Percentiles rank a stretch among this genome's conserved stretches.
phyloP scores from a whole-genome alignment of 2,888 invertebrate species.

The Eupithecia tripunctaria region DNA sequence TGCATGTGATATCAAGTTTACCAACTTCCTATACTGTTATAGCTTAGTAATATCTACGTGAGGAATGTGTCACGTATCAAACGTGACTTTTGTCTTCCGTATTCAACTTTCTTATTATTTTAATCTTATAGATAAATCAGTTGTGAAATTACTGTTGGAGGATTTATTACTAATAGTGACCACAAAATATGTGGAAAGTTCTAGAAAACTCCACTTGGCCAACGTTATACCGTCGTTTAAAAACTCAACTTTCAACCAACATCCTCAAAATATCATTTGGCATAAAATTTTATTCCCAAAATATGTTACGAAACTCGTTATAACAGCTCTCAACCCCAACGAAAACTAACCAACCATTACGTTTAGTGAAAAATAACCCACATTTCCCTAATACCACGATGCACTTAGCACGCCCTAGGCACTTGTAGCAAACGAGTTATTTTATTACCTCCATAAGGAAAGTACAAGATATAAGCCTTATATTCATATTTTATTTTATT shows the following conservation, averaged over 20 bases:
- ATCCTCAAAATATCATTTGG: background rate
- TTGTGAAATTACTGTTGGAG: too few species aligned
- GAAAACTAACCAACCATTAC: constrained; percentile 19
- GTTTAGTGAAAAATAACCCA: constrained; percentile 49
- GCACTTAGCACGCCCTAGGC: constrained; percentile 57
- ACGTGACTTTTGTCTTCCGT: too few species aligned
- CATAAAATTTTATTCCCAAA: background rate
- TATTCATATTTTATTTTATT: constrained; percentile 38
- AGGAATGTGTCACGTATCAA: too few species aligned
- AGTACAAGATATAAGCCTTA: constrained; percentile 35
- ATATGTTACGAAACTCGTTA: constrained; percentile 5
- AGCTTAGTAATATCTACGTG: too few species aligned
- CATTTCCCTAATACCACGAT: constrained; percentile 61
- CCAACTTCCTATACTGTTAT: too few species aligned
- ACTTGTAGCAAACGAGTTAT: constrained; percentile 53
- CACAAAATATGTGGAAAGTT: background rate
- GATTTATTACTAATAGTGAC: too few species aligned
- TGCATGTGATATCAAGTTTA: too few species aligned
- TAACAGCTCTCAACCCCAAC: background rate
- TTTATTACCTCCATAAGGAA: constrained; percentile 46
- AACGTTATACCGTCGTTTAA: background rate
- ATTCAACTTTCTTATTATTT: too few species aligned
- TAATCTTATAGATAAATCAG: too few species aligned
- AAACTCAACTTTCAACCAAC: background rate
- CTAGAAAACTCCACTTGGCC: background rate